A percentile compares a stretch with the other conserved stretches of the same genome.
These are phyloP conservation scores for Pangasius sanitwongsei DNA, from an alignment of 2,797 vertebrate species.

Conservation along the genomic window DNA sequence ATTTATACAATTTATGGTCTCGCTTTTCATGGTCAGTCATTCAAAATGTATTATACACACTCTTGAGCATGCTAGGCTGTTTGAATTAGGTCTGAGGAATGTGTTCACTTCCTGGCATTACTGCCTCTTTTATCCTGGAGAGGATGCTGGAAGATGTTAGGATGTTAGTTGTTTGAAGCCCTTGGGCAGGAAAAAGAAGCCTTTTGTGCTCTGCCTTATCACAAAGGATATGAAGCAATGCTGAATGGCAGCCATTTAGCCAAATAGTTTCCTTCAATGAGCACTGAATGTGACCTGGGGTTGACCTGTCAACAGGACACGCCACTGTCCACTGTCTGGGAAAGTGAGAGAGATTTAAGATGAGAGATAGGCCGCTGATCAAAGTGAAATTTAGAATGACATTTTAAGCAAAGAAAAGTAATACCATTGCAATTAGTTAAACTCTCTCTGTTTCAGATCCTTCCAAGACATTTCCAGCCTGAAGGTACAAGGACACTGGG, in stretches of 20 bases:
- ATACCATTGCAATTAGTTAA: not conserved
- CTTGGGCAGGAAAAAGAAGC: slow-evolving; percentile 63
- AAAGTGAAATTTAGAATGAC: slow-evolving; percentile 17
- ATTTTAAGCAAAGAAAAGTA: slow-evolving; percentile 25
- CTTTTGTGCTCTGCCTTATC: slow-evolving; percentile 81
- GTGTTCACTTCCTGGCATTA: slow-evolving; percentile 79
- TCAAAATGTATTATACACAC: slow-evolving; percentile 50
- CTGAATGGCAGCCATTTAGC: slow-evolving; percentile 76
- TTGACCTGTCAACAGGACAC: slow-evolving; percentile 68
- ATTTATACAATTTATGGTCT: not conserved
- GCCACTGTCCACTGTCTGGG: slow-evolving; percentile 62
- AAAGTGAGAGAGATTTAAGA: slow-evolving; percentile 22
- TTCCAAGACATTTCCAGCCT: not conserved
- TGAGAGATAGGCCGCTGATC: slow-evolving; percentile 38
- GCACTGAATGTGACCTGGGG: slow-evolving; percentile 68
- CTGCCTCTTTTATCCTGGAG: slow-evolving; percentile 73
- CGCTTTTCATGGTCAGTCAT: slow-evolving; percentile 44
- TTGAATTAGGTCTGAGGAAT: slow-evolving; percentile 74
- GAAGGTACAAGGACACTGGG: not conserved
- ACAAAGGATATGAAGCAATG: slow-evolving; percentile 79
- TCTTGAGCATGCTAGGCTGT: slow-evolving; percentile 40
- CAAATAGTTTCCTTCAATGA: slow-evolving; percentile 81
- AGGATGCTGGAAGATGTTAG: slow-evolving; percentile 75
- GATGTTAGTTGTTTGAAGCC: slow-evolving; percentile 68
- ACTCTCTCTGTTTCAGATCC: not conserved